phyloP scores from a whole-genome alignment of 2,113 vertebrate genomes.

The Erythrocebus patas region DNA sequence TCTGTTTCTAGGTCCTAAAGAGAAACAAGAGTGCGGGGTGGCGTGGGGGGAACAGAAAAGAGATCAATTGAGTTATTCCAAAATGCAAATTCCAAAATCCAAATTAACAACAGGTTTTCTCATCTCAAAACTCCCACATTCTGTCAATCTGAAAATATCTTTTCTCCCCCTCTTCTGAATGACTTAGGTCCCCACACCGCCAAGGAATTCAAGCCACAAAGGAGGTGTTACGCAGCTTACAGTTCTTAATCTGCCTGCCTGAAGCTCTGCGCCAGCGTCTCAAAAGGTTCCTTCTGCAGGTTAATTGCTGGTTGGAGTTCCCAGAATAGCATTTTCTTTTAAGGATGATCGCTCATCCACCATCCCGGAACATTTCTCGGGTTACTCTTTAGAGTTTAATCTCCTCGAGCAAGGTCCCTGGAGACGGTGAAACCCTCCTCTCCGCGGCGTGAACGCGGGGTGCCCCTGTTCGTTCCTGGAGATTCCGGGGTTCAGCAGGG shows the following conservation, averaged over 20 bases:
- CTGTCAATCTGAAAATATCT: not conserved
- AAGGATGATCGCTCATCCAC: not conserved
- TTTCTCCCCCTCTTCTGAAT: not conserved
- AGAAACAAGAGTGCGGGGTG: not conserved
- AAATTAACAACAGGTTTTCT: not conserved
- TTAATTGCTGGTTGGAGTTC: not conserved
- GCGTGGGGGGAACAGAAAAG: not conserved
- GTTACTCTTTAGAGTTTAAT: not conserved
- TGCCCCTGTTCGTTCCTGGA: fast-evolving
- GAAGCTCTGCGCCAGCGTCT: fast-evolving
- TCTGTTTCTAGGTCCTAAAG: not conserved
- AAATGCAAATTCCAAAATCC: not conserved
- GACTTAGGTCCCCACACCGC: not conserved
- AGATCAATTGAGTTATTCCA: not conserved
- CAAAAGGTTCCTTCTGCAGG: not conserved
- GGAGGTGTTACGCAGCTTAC: not conserved
- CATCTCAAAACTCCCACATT: not conserved
- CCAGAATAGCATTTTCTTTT: not conserved
- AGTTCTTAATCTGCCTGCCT: fast-evolving
- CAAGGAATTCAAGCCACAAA: not conserved
- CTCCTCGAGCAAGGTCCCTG: not conserved
- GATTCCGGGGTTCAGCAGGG: too few relatives aligned
- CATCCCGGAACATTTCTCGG: not conserved
- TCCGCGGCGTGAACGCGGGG: too few relatives aligned
- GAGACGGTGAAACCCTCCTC: fast-evolving